Evolutionary conservation across 2,888 invertebrate genomes (phyloP).

Genomic region (Sphecodes monilicornis): DNA sequence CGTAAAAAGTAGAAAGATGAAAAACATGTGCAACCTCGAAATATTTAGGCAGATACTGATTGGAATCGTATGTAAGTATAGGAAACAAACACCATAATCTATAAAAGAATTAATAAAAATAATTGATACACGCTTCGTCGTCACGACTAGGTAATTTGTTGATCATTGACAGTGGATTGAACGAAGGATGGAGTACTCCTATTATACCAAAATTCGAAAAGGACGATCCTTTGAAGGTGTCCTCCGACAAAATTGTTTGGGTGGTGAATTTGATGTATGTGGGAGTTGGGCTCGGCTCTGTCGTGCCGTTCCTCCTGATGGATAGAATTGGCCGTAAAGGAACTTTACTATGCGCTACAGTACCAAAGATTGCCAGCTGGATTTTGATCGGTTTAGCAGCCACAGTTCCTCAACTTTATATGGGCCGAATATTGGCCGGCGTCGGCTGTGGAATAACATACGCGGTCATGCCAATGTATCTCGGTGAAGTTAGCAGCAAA

Average conservation of each 20-base stretch:
- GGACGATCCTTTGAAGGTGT: constrained; percentile 74
- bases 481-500: constrained; percentile 81
- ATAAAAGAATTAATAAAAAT: not conserved
- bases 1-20: not conserved
- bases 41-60: constrained; percentile 80
- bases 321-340: constrained; percentile 81
- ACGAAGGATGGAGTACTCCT: constrained; percentile 83
- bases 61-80: constrained; percentile 81
- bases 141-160: constrained; percentile 79
- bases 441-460: constrained; percentile 81
- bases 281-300: constrained; percentile 79
- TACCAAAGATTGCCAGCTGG: constrained; percentile 81
- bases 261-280: constrained; percentile 80
- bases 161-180: constrained; percentile 81
- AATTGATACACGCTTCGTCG: constrained; percentile 7
- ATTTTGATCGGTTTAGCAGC: constrained; percentile 76
- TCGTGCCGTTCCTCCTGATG: constrained; percentile 80
- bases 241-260: constrained; percentile 72
- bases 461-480: constrained; percentile 81
- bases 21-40: constrained; percentile 73
- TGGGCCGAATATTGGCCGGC: constrained; percentile 79
- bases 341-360: constrained; percentile 79
- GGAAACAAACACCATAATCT: not conserved
- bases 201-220: constrained; percentile 79
- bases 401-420: constrained; percentile 71